Conservation (phyloP, 2,113 vertebrate genomes). For the Spheniscus mendiculus region DNA sequence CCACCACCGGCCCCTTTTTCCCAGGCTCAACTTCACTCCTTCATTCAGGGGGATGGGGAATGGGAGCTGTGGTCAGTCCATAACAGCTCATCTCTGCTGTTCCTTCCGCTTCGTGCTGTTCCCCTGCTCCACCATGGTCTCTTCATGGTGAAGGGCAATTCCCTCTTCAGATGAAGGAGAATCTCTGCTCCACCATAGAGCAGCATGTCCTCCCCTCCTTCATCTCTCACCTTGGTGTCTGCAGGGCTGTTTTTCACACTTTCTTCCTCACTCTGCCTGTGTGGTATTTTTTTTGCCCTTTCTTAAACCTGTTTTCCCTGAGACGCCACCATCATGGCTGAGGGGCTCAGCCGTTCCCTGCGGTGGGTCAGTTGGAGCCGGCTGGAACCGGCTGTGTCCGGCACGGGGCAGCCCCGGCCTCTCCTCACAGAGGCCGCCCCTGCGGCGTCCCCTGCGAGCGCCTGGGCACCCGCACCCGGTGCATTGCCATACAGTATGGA, state of each 20-base stretch:
- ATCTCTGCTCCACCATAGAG: too few species aligned
- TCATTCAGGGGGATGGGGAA: neutral
- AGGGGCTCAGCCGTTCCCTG: neutral
- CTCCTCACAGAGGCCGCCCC: neutral
- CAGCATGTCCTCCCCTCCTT: neutral
- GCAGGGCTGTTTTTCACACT: neutral
- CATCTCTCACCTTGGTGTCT: neutral
- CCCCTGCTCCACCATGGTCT: neutral
- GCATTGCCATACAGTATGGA: neutral
- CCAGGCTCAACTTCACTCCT: neutral
- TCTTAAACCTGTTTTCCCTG: neutral
- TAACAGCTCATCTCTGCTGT: neutral
- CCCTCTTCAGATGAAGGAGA: neutral
- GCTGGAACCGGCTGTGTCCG: rapidly evolving
- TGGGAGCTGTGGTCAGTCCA: neutral
- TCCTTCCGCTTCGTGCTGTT: neutral
- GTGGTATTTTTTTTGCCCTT: neutral
- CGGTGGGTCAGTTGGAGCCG: rapidly evolving
- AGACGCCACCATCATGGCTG: rapidly evolving
- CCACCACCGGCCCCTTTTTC: rapidly evolving
- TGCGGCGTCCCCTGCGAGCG: neutral
- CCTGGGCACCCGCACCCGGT: neutral
- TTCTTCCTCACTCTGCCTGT: neutral
- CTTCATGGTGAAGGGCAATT: too few species aligned
- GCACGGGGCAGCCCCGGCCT: rapidly evolving